These are phyloP conservation scores for Andrena fulva DNA, from an alignment of 2,888 invertebrate species.

Conservation along the genomic window DNA sequence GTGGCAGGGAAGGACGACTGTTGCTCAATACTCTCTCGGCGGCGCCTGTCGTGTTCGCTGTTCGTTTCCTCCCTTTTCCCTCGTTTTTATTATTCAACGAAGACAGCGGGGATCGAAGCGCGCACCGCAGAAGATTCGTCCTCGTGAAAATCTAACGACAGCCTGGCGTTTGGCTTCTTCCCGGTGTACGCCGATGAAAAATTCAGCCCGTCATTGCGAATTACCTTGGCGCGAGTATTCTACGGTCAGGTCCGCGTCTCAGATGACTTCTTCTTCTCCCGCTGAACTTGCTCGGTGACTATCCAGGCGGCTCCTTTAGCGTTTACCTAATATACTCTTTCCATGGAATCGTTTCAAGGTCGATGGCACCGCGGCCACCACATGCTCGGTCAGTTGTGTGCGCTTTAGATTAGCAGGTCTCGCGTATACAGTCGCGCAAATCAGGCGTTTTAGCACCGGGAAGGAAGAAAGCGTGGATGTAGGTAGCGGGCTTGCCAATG, in stretches of 20 bases:
- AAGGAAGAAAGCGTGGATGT: background rate
- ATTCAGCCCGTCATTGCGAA: conserved; percentile 54
- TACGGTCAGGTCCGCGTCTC: background rate
- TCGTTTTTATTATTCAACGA: conserved; percentile 29
- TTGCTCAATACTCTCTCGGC: conserved; percentile 61
- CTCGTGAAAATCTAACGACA: conserved; percentile 10
- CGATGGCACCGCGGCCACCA: too few relatives aligned
- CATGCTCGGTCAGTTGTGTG: too few relatives aligned
- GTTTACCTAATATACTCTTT: background rate
- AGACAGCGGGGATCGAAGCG: conserved; percentile 6
- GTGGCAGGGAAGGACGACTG: conserved; percentile 19
- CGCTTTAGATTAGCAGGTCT: too few relatives aligned
- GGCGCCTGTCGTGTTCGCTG: conserved; percentile 35
- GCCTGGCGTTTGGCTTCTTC: conserved; percentile 2
- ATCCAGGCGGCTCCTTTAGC: background rate
- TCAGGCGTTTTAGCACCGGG: background rate
- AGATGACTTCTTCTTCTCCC: background rate
- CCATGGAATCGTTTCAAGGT: background rate
- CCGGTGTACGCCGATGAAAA: conserved; percentile 44
- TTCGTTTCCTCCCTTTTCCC: background rate
- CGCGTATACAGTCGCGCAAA: too few relatives aligned
- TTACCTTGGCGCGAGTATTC: conserved; percentile 3
- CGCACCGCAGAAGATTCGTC: conserved; percentile 15
- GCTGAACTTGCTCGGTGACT: background rate
- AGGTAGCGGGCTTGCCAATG: background rate